Evolutionary conservation across 2,888 invertebrate genomes (phyloP).

Genomic region (Alsophila aescularia): DNA sequence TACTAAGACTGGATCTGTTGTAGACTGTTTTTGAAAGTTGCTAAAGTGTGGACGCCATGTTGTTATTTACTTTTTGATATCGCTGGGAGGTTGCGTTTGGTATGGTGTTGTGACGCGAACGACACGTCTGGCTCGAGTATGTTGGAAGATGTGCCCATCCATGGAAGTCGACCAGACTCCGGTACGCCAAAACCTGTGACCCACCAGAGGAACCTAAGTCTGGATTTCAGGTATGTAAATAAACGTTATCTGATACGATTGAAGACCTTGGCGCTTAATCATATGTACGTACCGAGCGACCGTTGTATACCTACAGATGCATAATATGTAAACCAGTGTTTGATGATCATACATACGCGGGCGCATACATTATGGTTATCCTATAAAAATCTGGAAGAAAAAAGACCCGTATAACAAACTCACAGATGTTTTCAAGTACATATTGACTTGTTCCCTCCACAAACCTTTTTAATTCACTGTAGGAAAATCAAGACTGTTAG

Average conservation of each 20-base stretch:
- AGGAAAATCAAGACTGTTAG: too few relatives aligned
- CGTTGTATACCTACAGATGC: background rate
- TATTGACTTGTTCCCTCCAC: too few relatives aligned
- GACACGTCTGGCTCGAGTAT: constrained; percentile 74
- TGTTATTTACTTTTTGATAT: constrained; percentile 79
- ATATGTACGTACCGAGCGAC: background rate
- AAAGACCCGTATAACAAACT: too few relatives aligned
- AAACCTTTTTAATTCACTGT: too few relatives aligned
- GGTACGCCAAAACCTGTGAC: constrained; percentile 69
- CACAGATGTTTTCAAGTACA: too few relatives aligned
- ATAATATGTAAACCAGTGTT: too few relatives aligned
- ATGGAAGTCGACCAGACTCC: constrained; percentile 75
- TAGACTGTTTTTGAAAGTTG: constrained; percentile 35
- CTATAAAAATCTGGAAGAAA: too few relatives aligned
- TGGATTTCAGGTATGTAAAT: constrained; percentile 91
- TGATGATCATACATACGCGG: too few relatives aligned
- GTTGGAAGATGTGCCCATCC: constrained; percentile 83
- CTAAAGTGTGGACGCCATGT: constrained; percentile 73
- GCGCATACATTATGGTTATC: too few relatives aligned
- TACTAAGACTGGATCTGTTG: background rate
- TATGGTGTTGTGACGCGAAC: constrained; percentile 68
- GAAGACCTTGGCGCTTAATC: background rate
- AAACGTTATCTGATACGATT: background rate
- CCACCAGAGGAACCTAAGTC: constrained; percentile 94
- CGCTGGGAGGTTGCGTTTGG: constrained; percentile 61